Base-by-base conservation (phyloP, 1,140 invertebrate species). In the Penaeus indicus region DNA sequence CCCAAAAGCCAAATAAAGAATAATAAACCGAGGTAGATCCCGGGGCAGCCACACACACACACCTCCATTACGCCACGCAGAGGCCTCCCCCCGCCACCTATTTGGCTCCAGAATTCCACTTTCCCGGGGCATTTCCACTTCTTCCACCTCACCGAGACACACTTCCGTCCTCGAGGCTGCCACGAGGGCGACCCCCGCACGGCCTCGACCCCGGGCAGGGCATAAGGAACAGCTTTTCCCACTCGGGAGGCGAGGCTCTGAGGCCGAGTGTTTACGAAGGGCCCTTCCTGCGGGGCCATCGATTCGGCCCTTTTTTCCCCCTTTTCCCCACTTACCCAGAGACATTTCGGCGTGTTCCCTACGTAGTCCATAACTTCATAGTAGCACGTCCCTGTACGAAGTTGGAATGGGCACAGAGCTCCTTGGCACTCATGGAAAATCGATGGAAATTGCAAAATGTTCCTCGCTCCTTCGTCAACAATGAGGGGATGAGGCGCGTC, bases 401-500 rank as follows among this genome's bases (percentile, higher is more conserved):
- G 42, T 22, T 86, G 63, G 63, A 62, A 25, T 63, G 42, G 25
- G 25, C 72, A 63, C 42, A 77, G 63, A 84, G 84, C 25, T 63
- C 42, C 67, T 84, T 25, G 61, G 69, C 69, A 88, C 67, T 84
- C 67, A 88, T 84, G 27, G 62, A 88, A 88, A 88, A 84, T 84
- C 81, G 86, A 84, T 84, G 86, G 84, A 87, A 88, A 88, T 84
- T 77, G 81, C 60, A 84, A 88, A 84, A 84, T 82, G 60, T 62
- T 75, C 72, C 42, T 38, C 82, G 60, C 81, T 84, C 72, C 86
- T 63, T 88, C 69, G 86, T 88, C 86, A 88, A 88, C 86, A 88
- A 88, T 88, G 86, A 84, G 77, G 38, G 86, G 72, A 88, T 88
- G 86, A 88, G 83, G 83, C 86, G 80, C 86, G 67, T 38, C 61